Conservation (phyloP, 1,140 invertebrate genomes). For the Drosophila busckii region DNA sequence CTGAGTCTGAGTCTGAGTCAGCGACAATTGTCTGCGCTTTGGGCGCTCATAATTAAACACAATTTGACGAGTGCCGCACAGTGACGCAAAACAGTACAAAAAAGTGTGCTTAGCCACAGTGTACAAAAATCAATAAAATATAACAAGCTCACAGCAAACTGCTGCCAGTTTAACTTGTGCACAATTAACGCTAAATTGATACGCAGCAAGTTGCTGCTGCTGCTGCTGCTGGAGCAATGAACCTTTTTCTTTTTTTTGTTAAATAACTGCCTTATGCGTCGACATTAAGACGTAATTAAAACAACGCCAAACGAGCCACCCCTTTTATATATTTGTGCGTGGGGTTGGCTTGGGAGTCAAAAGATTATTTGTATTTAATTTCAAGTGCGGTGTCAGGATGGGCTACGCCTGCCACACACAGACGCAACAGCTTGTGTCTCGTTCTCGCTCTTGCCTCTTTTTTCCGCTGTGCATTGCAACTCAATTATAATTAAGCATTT, state of each 20-base stretch:
- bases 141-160: too few relatives aligned
- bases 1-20: constrained; percentile 13
- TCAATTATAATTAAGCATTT: constrained; percentile 78
- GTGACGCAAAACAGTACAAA: constrained; percentile 10
- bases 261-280: constrained; percentile 64
- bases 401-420: constrained; percentile 26
- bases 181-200: constrained; percentile 72
- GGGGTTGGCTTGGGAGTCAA: constrained; percentile 40
- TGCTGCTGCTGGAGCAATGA: too few relatives aligned
- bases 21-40: constrained; percentile 50
- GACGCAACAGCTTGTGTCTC: constrained; percentile 40
- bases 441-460: constrained; percentile 11
- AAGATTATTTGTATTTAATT: constrained; percentile 77
- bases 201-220: constrained; percentile 51
- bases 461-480: constrained; percentile 48
- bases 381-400: constrained; percentile 52
- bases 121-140: constrained; percentile 46
- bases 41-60: constrained; percentile 61
- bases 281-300: constrained; percentile 77
- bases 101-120: background rate
- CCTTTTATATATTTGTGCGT: constrained; percentile 16
- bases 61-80: constrained; percentile 38
- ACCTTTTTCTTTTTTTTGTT: constrained; percentile 30
- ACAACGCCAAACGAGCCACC: constrained; percentile 59
- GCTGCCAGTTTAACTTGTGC: too few relatives aligned